A percentile compares a stretch with the other conserved stretches of the same genome.
Evolutionary conservation across 2,888 invertebrate species (phyloP).

Genomic region (Philereme transversata): DNA sequence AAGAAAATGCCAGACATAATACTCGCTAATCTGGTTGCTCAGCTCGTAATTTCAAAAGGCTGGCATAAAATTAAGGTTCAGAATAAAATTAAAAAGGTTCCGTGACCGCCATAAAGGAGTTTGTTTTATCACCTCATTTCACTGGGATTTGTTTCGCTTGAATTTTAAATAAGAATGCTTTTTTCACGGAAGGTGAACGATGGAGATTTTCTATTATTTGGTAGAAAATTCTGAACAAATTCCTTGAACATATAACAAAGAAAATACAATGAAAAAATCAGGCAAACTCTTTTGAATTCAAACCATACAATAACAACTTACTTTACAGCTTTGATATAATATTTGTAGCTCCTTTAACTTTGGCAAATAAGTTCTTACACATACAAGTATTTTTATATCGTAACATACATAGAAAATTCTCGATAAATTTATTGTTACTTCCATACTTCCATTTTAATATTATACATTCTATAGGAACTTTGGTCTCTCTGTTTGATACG

Average conservation of each 20-base stretch:
- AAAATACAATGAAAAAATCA: not conserved
- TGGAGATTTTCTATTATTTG: slow-evolving; percentile 15
- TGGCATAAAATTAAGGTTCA: slow-evolving; percentile 24
- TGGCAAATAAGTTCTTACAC: too few relatives aligned
- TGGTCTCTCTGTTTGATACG: too few relatives aligned
- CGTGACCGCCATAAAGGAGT: slow-evolving; percentile 25
- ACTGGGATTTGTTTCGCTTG: slow-evolving; percentile 44
- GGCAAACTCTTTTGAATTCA: not conserved
- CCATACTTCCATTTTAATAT: too few relatives aligned
- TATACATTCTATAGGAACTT: too few relatives aligned
- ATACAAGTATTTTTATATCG: too few relatives aligned
- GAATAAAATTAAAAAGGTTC: slow-evolving; percentile 38
- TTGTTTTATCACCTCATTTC: slow-evolving; percentile 41
- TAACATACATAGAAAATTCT: too few relatives aligned
- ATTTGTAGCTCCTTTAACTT: too few relatives aligned
- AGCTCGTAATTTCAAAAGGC: slow-evolving; percentile 38
- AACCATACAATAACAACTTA: not conserved
- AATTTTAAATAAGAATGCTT: slow-evolving; percentile 54
- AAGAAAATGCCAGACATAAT: slow-evolving; percentile 24
- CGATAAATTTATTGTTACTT: too few relatives aligned
- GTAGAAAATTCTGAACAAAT: slow-evolving; percentile 20
- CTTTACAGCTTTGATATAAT: too few relatives aligned
- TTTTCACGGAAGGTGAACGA: slow-evolving; percentile 34
- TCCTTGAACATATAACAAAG: not conserved
- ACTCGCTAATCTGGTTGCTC: slow-evolving; percentile 24